phyloP scores from a whole-genome alignment of 2,888 invertebrate species.

The Drosophila anomalata region DNA sequence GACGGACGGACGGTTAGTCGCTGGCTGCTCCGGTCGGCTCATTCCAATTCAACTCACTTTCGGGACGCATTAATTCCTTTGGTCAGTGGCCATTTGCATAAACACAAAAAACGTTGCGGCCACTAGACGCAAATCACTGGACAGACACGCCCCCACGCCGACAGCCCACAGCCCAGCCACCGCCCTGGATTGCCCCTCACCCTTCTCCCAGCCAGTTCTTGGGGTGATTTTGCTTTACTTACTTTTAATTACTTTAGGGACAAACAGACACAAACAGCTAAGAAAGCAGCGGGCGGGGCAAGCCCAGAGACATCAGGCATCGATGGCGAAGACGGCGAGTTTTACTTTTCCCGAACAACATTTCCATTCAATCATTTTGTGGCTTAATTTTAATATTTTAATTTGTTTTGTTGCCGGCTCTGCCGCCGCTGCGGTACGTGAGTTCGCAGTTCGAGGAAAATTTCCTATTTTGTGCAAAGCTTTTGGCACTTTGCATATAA shows the following conservation, averaged over 20 bases:
- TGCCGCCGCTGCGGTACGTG: conserved; percentile 40
- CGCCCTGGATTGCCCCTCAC: conserved; percentile 1
- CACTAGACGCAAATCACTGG: conserved; percentile 45
- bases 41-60: conserved; percentile 64
- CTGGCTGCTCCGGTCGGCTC: conserved; percentile 38
- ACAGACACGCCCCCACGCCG: conserved; percentile 18
- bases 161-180: neutral
- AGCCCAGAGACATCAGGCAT: conserved; percentile 40
- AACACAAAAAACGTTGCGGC: conserved; percentile 46
- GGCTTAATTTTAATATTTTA: conserved; percentile 81
- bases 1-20: conserved; percentile 12
- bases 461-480: conserved; percentile 50
- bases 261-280: conserved; percentile 53
- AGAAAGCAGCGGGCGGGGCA: conserved; percentile 8
- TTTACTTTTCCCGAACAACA: conserved; percentile 50
- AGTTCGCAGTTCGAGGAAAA: conserved; percentile 24
- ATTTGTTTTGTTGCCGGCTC: conserved; percentile 62
- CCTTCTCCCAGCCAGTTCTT: neutral
- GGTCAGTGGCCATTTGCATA: conserved; percentile 67
- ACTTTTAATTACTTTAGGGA: conserved; percentile 81
- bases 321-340: conserved; percentile 45
- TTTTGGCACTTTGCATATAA: conserved; percentile 72
- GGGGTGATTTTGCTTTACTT: conserved; percentile 59
- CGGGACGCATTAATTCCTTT: conserved; percentile 67
- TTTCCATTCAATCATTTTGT: conserved; percentile 78